These are phyloP conservation scores for Bungarus multicinctus DNA, from an alignment of 2,113 vertebrate species.

Conservation along the genomic window DNA sequence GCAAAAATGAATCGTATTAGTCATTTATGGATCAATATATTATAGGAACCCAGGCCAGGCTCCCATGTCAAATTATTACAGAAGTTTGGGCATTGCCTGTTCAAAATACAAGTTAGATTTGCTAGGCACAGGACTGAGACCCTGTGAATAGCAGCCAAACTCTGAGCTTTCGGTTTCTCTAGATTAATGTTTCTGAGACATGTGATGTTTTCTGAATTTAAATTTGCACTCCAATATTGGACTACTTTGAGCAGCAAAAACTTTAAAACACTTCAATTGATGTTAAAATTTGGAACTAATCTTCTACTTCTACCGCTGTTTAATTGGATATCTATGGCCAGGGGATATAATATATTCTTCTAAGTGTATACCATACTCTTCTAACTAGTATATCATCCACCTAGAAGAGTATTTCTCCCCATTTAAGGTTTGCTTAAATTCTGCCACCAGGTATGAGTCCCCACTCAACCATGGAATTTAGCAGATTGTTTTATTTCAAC, in stretches of 20 bases:
- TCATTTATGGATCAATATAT: not conserved
- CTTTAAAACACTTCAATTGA: not conserved
- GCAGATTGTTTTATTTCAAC: not conserved
- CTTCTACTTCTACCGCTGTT: not conserved
- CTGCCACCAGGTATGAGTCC: not conserved
- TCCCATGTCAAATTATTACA: not conserved
- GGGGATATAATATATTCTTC: not conserved
- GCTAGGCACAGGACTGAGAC: not conserved
- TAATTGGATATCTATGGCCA: not conserved
- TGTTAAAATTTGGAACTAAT: not conserved
- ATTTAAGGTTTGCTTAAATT: not conserved
- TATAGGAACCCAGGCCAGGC: not conserved
- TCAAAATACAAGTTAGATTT: not conserved
- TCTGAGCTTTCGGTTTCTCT: not conserved
- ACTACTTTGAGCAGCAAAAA: not conserved
- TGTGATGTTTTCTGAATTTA: not conserved
- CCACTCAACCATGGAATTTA: not conserved
- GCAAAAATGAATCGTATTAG: not conserved
- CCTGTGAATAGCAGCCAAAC: not conserved
- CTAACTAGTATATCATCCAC: not conserved
- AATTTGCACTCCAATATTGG: not conserved
- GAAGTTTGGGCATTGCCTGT: not conserved
- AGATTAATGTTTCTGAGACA: not conserved
- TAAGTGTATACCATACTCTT: not conserved
- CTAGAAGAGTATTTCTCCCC: not conserved